phyloP scores from a whole-genome alignment of 2,113 vertebrate species.

The Cathartes aura region DNA sequence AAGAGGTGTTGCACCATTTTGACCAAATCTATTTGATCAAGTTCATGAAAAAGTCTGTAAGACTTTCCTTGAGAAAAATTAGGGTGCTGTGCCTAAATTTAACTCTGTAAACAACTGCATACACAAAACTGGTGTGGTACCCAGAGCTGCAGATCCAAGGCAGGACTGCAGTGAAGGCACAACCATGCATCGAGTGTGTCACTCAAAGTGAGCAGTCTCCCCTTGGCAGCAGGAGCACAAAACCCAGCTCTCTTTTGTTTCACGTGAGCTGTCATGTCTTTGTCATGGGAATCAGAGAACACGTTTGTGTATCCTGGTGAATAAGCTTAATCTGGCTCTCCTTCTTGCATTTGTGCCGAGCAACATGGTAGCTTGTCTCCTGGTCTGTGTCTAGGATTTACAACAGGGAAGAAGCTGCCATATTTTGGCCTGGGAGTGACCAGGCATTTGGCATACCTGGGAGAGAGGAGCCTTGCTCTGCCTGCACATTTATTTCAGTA shows the following conservation, averaged over 20 bases:
- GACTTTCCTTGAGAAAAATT: neutral
- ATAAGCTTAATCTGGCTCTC: neutral
- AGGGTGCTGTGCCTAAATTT: neutral
- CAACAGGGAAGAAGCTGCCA: neutral
- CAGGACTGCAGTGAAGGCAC: neutral
- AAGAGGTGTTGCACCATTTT: neutral
- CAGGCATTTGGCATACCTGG: neutral
- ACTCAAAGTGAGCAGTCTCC: neutral
- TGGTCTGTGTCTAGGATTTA: neutral
- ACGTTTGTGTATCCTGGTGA: neutral
- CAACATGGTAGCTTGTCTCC: neutral
- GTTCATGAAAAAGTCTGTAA: neutral
- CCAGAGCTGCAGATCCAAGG: neutral
- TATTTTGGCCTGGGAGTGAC: neutral
- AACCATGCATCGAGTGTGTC: accelerated
- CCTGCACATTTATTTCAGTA: neutral
- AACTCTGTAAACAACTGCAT: neutral
- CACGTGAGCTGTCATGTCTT: neutral
- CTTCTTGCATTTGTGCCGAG: neutral
- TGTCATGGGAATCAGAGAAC: neutral
- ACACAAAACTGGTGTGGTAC: neutral
- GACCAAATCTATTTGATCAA: neutral
- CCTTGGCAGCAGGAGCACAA: neutral
- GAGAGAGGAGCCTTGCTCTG: neutral
- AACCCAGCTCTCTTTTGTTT: neutral